Conservation (phyloP, 2,888 invertebrate species). For the Yponomeuta malinellus region DNA sequence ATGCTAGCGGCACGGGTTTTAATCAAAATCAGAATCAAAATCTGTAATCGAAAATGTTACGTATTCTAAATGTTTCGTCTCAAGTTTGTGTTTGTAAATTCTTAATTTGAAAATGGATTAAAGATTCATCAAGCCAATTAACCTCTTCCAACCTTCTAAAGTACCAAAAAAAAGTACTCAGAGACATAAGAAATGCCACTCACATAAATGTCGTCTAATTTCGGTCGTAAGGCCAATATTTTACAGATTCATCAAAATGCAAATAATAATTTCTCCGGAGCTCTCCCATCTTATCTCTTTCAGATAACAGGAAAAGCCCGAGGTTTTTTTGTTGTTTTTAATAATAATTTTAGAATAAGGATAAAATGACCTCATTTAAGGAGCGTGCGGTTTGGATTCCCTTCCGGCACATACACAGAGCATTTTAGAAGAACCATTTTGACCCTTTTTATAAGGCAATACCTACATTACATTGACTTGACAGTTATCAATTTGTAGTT, state of each 20-base stretch:
- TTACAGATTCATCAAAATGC: neutral
- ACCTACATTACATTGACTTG: too few species aligned
- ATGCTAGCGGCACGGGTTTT: too few species aligned
- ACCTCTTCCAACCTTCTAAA: too few species aligned
- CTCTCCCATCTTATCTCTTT: neutral
- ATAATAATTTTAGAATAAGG: constrained; percentile 3
- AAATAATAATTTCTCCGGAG: neutral
- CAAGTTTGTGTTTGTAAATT: too few species aligned
- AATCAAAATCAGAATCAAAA: too few species aligned
- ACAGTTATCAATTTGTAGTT: too few species aligned
- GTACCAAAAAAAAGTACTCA: neutral
- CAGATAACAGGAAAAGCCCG: neutral
- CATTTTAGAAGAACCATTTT: too few species aligned
- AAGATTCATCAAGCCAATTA: too few species aligned
- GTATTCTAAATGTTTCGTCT: too few species aligned
- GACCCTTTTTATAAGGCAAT: too few species aligned
- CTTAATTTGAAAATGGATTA: too few species aligned
- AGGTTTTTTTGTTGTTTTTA: neutral
- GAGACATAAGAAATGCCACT: neutral
- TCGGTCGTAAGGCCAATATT: neutral
- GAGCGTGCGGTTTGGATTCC: neutral
- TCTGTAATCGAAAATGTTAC: too few species aligned
- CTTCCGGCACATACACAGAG: neutral
- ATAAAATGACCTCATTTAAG: constrained; percentile 1
- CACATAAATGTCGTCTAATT: neutral